These are phyloP conservation scores for Psylliodes chrysocephalus DNA, from an alignment of 2,888 invertebrate species.

Conservation along the genomic window DNA sequence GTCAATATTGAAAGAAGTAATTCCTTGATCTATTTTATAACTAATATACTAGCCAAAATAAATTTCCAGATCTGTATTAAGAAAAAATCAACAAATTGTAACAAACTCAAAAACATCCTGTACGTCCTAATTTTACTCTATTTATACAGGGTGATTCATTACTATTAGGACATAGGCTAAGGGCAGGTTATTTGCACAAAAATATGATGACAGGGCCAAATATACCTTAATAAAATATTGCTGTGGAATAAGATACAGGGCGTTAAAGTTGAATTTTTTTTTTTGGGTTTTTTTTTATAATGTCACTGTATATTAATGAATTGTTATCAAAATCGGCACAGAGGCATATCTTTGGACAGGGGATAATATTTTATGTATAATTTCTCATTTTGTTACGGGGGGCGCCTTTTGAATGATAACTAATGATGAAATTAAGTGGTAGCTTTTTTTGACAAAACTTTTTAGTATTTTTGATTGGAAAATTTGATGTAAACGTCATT, in stretches of 20 bases:
- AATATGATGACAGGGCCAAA: slow-evolving; percentile 6
- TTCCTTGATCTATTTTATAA: too few species aligned
- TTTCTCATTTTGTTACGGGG: neutral
- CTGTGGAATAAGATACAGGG: slow-evolving; percentile 6
- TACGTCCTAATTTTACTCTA: too few species aligned
- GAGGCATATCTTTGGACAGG: too few species aligned
- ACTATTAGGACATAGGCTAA: slow-evolving; percentile 12
- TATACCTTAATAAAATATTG: slow-evolving; percentile 17
- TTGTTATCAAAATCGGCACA: neutral
- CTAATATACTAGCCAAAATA: too few species aligned
- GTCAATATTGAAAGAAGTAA: too few species aligned
- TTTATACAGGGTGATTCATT: neutral
- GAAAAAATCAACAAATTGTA: too few species aligned
- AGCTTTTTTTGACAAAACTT: slow-evolving; percentile 9
- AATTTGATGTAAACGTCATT: slow-evolving; percentile 7
- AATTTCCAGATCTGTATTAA: too few species aligned
- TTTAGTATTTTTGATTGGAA: slow-evolving; percentile 11
- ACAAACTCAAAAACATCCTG: too few species aligned
- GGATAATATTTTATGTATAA: slow-evolving; percentile 2
- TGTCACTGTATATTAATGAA: slow-evolving; percentile 15
- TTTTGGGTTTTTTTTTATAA: slow-evolving; percentile 5
- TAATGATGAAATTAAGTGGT: slow-evolving; percentile 8
- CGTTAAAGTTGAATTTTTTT: slow-evolving; percentile 14
- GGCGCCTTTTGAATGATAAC: slow-evolving; percentile 1
- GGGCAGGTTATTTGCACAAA: slow-evolving; percentile 2